Conservation (phyloP, 2,888 invertebrate genomes). For the Andrena bucephala region DNA sequence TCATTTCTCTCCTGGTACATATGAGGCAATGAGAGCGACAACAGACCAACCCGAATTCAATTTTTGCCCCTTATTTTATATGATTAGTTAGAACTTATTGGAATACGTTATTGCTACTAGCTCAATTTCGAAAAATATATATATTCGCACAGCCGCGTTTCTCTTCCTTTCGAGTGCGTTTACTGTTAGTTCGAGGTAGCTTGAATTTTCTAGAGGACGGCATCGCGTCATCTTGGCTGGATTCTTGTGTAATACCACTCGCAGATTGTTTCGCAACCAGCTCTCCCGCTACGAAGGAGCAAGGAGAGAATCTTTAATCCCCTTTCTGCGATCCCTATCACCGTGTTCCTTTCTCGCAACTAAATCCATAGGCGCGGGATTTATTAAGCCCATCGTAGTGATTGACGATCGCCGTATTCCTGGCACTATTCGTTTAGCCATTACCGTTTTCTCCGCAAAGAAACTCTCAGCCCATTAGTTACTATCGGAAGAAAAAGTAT, state of each 20-base stretch:
- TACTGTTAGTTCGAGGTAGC: background rate
- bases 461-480: too few relatives aligned
- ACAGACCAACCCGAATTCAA: too few relatives aligned
- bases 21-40: too few relatives aligned
- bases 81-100: too few relatives aligned
- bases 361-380: background rate
- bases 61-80: too few relatives aligned
- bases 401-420: background rate
- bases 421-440: background rate
- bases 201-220: slow-evolving; percentile 17
- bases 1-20: too few relatives aligned
- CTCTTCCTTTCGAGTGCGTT: too few relatives aligned
- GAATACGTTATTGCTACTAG: too few relatives aligned
- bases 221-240: slow-evolving; percentile 43
- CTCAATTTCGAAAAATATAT: too few relatives aligned
- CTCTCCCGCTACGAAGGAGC: background rate
- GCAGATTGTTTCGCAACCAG: slow-evolving; percentile 57
- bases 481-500: too few relatives aligned
- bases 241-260: slow-evolving; percentile 50
- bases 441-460: background rate
- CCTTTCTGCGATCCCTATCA: slow-evolving; percentile 7
- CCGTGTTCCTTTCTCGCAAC: background rate
- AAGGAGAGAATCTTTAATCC: background rate
- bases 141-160: too few relatives aligned
- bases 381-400: too few relatives aligned